These are phyloP conservation scores for Pyrrhia umbra DNA, from an alignment of 2,888 invertebrate species.

Conservation along the genomic window DNA sequence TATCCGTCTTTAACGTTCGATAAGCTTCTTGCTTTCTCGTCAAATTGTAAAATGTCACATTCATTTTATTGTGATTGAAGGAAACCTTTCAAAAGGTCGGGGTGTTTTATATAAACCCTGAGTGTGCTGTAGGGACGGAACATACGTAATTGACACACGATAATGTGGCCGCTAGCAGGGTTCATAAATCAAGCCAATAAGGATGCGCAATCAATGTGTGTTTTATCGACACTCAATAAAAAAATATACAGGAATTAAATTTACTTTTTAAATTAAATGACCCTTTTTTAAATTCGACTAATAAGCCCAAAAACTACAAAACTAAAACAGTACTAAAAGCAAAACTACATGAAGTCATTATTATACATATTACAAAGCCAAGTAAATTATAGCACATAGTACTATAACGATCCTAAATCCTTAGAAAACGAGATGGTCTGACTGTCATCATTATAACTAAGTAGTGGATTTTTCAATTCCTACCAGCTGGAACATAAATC, in stretches of 20 bases:
- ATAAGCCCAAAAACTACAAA: too few relatives aligned
- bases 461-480: not conserved
- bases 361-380: not conserved
- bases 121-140: not conserved
- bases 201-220: conserved; percentile 13
- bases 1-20: conserved; percentile 19
- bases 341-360: too few relatives aligned
- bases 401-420: not conserved
- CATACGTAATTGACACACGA: conserved; percentile 30
- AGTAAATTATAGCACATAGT: not conserved
- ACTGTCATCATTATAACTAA: not conserved
- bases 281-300: too few relatives aligned
- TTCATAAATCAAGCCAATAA: conserved; percentile 26
- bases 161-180: conserved; percentile 14
- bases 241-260: too few relatives aligned
- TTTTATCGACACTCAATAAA: conserved; percentile 5
- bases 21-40: conserved; percentile 40
- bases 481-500: not conserved
- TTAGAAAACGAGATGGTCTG: not conserved
- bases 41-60: conserved; percentile 51
- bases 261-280: too few relatives aligned
- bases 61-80: conserved; percentile 50
- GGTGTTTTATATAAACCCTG: conserved; percentile 20
- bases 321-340: too few relatives aligned
- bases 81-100: conserved; percentile 37